Conservation (phyloP, 2,888 invertebrate genomes). For the Lymantria monacha region DNA sequence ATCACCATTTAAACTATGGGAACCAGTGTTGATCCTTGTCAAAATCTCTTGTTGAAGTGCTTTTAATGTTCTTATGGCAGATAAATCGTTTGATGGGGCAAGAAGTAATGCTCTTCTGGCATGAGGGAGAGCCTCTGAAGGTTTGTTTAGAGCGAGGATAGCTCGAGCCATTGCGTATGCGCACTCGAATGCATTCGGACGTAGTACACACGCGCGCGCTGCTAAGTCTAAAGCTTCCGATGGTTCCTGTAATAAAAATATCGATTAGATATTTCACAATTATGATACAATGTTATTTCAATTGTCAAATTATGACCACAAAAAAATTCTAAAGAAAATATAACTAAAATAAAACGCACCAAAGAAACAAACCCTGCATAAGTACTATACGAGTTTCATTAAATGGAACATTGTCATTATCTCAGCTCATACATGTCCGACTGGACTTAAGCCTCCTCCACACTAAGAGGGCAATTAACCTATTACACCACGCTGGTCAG, state of each 20-base stretch:
- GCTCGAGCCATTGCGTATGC: slow-evolving; percentile 96
- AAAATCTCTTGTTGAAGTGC: slow-evolving; percentile 88
- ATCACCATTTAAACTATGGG: slow-evolving; percentile 64
- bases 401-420: too few species aligned
- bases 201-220: slow-evolving; percentile 91
- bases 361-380: too few species aligned
- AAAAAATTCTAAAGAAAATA: too few species aligned
- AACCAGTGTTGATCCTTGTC: slow-evolving; percentile 74
- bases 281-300: neutral
- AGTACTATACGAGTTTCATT: too few species aligned
- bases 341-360: too few species aligned
- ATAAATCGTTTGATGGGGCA: slow-evolving; percentile 87
- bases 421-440: too few species aligned
- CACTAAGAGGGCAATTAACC: too few species aligned
- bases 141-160: slow-evolving; percentile 88
- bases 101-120: slow-evolving; percentile 90
- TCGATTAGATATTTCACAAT: neutral
- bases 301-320: too few species aligned
- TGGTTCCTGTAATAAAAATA: slow-evolving; percentile 84
- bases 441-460: too few species aligned
- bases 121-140: slow-evolving; percentile 90
- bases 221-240: slow-evolving; percentile 94
- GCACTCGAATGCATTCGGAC: slow-evolving; percentile 95
- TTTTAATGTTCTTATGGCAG: slow-evolving; percentile 88
- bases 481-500: too few species aligned